Evolutionary conservation across 2,113 vertebrate genomes (phyloP), one percentile per base, ranked within the genome.

Genomic region (Thunnus thynnus): DNA sequence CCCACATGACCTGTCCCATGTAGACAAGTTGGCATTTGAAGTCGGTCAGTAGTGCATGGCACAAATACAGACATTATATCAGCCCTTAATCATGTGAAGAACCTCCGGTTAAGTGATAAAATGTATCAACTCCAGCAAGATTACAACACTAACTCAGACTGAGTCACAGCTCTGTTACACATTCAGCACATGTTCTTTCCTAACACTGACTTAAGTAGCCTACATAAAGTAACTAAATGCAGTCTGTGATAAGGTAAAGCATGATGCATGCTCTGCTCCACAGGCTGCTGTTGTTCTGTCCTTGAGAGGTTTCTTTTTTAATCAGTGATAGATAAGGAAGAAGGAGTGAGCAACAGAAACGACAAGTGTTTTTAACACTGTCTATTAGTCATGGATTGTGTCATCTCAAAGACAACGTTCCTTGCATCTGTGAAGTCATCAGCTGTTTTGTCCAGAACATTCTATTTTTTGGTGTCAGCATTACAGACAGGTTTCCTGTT

Each of bases 311-410:
- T 71, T 41, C 20, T 13, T 13, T 22, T 4, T 8, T 74, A 52
- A 86, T 83, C 80, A 36, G 60, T 13, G 30, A 7, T 0, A 66
- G 84, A 86, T 79, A 78, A 18, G 16, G 4, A 41, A 2, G 16
- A 0, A 25, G 30, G 36, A 44, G 25, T 52, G 41, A 41, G 14
- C 9, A 16, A 46, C 13, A 32, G 25, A 22, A 47, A 16, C 46
- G 12, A 46, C 12, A 47, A 61, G 7, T 58, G 27, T 52, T 58
- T 41, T 58, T 57, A 6, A 17, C 17, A 52, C 6, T 3, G 51
- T 51, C 5, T 25, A 17, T 76, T 71, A 65, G 47, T 76, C 72
- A 76, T 4, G 22, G 36, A 3, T 55, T 47, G 58, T 36, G 70
- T 72, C 16, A 76, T n/a, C 3, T 13, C 17, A 66, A 52, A 51